phyloP scores from a whole-genome alignment of 64 coral and sea anemone genomes.

The Cladopsammia gracilis region DNA sequence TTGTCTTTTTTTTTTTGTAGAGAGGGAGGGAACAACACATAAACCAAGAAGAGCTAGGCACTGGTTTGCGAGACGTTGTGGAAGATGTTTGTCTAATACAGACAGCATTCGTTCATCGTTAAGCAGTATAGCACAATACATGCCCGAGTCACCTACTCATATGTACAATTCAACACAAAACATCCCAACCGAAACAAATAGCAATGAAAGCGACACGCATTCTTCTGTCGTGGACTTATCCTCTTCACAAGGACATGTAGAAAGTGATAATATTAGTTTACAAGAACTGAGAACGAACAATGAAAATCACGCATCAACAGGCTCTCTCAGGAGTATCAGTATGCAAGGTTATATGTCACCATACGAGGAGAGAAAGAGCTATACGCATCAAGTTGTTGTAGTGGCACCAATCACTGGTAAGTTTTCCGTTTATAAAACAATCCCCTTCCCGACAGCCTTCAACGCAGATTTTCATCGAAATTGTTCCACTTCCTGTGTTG shows the following conservation, averaged over 20 bases:
- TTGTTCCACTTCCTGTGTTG: too few species aligned
- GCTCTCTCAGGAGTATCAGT: constrained; percentile 17
- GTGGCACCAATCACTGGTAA: constrained; percentile 86
- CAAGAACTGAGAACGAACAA: constrained; percentile 29
- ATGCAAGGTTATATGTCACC: constrained; percentile 37
- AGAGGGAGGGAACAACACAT: constrained; percentile 80
- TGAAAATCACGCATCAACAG: constrained; percentile 13
- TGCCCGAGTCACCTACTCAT: constrained; percentile 6
- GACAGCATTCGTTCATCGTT: constrained; percentile 43
- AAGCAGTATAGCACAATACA: constrained; percentile 63
- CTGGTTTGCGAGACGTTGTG: constrained; percentile 80
- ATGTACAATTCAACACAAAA: constrained; percentile 30
- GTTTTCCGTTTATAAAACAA: neutral
- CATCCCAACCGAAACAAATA: neutral
- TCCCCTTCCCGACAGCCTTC: neutral
- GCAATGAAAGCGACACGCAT: constrained; percentile 3
- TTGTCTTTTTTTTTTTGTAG: constrained; percentile 43
- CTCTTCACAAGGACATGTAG: constrained; percentile 2
- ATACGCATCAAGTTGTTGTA: constrained; percentile 90
- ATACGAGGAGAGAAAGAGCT: constrained; percentile 52
- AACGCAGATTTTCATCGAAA: too few species aligned
- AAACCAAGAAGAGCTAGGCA: constrained; percentile 78
- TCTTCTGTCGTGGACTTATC: constrained; percentile 32
- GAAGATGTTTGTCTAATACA: constrained; percentile 66
- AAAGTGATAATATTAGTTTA: neutral